A percentile compares a stretch with the other conserved stretches of the same genome.
Evolutionary conservation across 1,140 invertebrate species (phyloP).

Genomic region (Leptinotarsa lineolata): DNA sequence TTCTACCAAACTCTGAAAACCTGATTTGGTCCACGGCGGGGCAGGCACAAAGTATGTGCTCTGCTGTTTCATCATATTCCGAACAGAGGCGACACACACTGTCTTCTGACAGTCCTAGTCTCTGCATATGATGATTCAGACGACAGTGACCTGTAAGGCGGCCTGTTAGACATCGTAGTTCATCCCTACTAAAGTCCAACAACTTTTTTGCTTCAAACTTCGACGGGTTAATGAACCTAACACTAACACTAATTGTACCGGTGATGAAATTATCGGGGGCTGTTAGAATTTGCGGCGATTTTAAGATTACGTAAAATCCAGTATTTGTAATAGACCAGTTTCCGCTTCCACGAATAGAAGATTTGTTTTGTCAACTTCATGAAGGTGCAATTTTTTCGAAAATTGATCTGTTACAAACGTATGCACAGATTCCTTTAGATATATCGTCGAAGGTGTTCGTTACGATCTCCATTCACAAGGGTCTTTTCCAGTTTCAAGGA

Average conservation of each 20-base stretch:
- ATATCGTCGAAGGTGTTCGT: constrained; percentile 16
- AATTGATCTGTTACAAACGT: constrained; percentile 56
- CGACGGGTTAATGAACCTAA: too few species aligned
- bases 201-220: too few species aligned
- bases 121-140: too few species aligned
- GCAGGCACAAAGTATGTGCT: too few species aligned
- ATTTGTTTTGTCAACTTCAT: constrained; percentile 52
- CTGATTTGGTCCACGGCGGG: too few species aligned
- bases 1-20: too few species aligned
- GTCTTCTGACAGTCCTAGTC: too few species aligned
- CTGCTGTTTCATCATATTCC: too few species aligned
- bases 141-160: too few species aligned
- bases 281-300: constrained; percentile 58
- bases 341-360: constrained; percentile 58
- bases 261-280: constrained; percentile 56
- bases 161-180: too few species aligned
- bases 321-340: constrained; percentile 49
- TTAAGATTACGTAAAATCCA: constrained; percentile 52
- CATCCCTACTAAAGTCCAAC: too few species aligned
- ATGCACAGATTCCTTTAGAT: constrained; percentile 51
- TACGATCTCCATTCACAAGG: constrained; percentile 17
- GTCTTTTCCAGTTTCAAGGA: constrained; percentile 23
- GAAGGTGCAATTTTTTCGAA: constrained; percentile 49
- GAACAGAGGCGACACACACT: too few species aligned
- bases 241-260: constrained; percentile 56